These are phyloP conservation scores for Acanthopleura granulata DNA, from an alignment of 2,888 invertebrate species.

Conservation along the genomic window DNA sequence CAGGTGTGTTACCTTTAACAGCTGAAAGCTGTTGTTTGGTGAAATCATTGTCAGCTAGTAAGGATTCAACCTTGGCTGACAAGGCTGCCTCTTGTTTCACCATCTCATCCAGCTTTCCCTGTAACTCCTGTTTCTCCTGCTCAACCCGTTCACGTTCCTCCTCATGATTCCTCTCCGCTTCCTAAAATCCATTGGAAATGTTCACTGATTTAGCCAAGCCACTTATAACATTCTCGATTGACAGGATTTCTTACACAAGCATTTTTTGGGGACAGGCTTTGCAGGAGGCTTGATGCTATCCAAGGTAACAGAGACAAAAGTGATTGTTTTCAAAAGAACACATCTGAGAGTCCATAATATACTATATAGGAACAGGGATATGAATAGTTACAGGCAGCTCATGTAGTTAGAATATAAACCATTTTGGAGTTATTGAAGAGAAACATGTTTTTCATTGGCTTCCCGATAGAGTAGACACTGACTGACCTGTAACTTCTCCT, in stretches of 20 bases:
- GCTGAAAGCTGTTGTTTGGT: slow-evolving; percentile 71
- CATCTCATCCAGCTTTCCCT: slow-evolving; percentile 73
- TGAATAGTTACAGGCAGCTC: too few species aligned
- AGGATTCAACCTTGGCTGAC: slow-evolving; percentile 69
- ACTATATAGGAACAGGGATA: too few species aligned
- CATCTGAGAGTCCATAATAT: too few species aligned
- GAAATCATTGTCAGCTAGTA: slow-evolving; percentile 71
- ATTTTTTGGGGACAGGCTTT: not conserved
- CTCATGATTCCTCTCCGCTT: slow-evolving; percentile 71
- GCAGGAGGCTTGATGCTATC: too few species aligned
- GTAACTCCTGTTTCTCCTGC: slow-evolving; percentile 63
- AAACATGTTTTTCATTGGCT: too few species aligned
- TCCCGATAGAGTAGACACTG: too few species aligned
- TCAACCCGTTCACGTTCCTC: slow-evolving; percentile 70
- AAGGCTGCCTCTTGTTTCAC: slow-evolving; percentile 72
- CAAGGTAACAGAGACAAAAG: too few species aligned
- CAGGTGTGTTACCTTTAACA: slow-evolving; percentile 60
- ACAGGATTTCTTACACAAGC: not conserved
- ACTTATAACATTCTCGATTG: not conserved
- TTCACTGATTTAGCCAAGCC: not conserved
- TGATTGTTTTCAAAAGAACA: too few species aligned
- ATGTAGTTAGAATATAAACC: too few species aligned
- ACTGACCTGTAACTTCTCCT: slow-evolving; percentile 66
- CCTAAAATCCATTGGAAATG: slow-evolving; percentile 49
- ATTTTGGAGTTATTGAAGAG: too few species aligned